Evolutionary conservation across 2,888 invertebrate species (phyloP).

Genomic region (Scaptomyza polygonia): DNA sequence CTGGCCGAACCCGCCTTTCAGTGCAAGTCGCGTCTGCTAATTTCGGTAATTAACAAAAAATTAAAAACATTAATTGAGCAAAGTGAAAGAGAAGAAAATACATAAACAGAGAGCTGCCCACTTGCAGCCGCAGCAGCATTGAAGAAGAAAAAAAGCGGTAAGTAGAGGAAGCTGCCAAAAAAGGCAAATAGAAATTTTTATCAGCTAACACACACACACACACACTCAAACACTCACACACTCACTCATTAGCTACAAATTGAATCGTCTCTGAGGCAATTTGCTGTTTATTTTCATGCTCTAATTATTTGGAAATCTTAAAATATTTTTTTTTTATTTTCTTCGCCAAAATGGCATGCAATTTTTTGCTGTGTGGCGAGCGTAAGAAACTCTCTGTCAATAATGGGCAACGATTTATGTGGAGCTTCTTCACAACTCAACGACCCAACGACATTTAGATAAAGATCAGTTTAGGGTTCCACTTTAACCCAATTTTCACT

Average conservation of each 20-base stretch:
- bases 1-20: neutral
- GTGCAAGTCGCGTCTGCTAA: constrained; percentile 38
- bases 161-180: constrained; percentile 67
- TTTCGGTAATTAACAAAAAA: constrained; percentile 57
- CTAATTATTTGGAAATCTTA: constrained; percentile 77
- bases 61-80: constrained; percentile 59
- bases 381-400: constrained; percentile 18
- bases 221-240: constrained; percentile 24
- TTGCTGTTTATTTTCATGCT: constrained; percentile 76
- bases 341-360: constrained; percentile 51
- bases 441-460: constrained; percentile 44
- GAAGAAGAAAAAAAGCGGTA: constrained; percentile 45
- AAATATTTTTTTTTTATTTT: constrained; percentile 45
- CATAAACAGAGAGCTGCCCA: constrained; percentile 40
- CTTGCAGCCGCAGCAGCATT: constrained; percentile 38
- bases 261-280: constrained; percentile 50
- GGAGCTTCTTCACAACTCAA: neutral
- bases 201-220: constrained; percentile 26
- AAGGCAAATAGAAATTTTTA: constrained; percentile 75
- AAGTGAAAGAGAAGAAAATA: constrained; percentile 35
- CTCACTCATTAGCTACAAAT: constrained; percentile 17
- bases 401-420: constrained; percentile 21
- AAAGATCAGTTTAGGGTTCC: constrained; percentile 24
- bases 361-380: constrained; percentile 17
- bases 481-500: constrained; percentile 72